Percentiles rank a stretch among this genome's conserved stretches.
These are phyloP conservation scores for Anas flavirostris DNA, from an alignment of 2,797 vertebrate species.

Conservation along the genomic window DNA sequence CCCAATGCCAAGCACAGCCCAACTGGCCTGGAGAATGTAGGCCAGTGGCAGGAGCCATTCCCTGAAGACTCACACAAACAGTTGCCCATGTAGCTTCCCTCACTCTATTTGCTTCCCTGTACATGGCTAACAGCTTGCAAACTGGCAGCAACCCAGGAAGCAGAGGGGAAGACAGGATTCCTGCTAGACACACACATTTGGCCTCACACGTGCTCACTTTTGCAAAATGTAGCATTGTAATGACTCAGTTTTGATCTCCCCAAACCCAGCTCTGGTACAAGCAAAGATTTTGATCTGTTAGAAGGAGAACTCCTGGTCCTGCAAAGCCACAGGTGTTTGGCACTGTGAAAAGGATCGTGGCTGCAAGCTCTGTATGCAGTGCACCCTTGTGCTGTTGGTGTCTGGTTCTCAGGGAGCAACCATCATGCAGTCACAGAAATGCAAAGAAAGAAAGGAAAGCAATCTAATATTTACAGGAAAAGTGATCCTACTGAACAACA, in stretches of 20 bases:
- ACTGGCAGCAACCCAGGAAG: slow-evolving; percentile 41
- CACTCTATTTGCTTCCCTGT: not conserved
- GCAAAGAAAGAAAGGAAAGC: slow-evolving; percentile 3
- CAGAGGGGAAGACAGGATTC: not conserved
- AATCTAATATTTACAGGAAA: slow-evolving; percentile 51
- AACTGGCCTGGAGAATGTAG: not conserved
- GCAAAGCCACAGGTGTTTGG: not conserved
- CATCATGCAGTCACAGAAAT: not conserved
- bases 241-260: not conserved
- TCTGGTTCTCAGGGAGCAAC: slow-evolving; percentile 18
- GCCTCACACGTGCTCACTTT: not conserved
- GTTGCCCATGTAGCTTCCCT: not conserved
- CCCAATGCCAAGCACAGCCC: not conserved
- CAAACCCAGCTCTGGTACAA: not conserved
- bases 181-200: not conserved
- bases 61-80: not conserved
- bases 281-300: not conserved
- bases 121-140: slow-evolving; percentile 40
- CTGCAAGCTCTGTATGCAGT: not conserved
- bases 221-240: not conserved
- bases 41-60: slow-evolving; percentile 4
- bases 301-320: not conserved
- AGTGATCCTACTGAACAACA: slow-evolving; percentile 7
- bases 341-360: not conserved
- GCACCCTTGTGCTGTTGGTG: not conserved